Evolutionary conservation across 2,113 vertebrate genomes (phyloP).

Genomic region (Solea senegalensis): DNA sequence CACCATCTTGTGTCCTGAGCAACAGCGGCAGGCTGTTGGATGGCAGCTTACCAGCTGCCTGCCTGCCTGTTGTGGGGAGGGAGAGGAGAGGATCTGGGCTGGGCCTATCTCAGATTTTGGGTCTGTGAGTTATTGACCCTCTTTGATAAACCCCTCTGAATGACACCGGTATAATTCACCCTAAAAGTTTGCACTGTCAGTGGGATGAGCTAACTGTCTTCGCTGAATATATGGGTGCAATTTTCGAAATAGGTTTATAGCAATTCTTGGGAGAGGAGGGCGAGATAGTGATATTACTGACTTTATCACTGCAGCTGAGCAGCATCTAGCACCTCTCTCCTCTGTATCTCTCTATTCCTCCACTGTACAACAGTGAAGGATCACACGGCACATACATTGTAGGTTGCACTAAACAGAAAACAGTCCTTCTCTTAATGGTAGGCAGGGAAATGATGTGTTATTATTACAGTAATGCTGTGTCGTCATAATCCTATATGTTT

Average conservation of each 20-base stretch:
- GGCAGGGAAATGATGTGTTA: slow-evolving; percentile 39
- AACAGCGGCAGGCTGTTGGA: slow-evolving; percentile 49
- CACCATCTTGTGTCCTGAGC: slow-evolving; percentile 73
- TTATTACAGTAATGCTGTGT: slow-evolving; percentile 48
- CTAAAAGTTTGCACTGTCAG: slow-evolving; percentile 83
- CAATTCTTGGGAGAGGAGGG: slow-evolving; percentile 83
- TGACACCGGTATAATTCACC: slow-evolving; percentile 82
- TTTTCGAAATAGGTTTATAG: slow-evolving; percentile 86
- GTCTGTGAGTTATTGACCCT: slow-evolving; percentile 80
- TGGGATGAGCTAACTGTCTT: slow-evolving; percentile 80
- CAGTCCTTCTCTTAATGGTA: slow-evolving; percentile 32
- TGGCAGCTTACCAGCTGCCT: slow-evolving; percentile 60
- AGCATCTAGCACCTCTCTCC: slow-evolving; percentile 66
- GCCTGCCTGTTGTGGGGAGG: slow-evolving; percentile 18
- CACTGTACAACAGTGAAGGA: slow-evolving; percentile 42
- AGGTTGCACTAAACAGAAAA: slow-evolving; percentile 37
- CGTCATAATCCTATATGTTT: slow-evolving; percentile 24
- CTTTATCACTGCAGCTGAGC: slow-evolving; percentile 83
- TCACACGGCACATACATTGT: slow-evolving; percentile 33
- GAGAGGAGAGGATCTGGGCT: slow-evolving; percentile 18
- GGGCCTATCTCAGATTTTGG: slow-evolving; percentile 64
- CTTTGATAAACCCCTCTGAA: slow-evolving; percentile 80
- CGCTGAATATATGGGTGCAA: slow-evolving; percentile 82
- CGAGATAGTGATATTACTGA: slow-evolving; percentile 84
- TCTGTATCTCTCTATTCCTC: slow-evolving; percentile 69